Evolutionary conservation across 2,888 invertebrate species (phyloP), one percentile per base, ranked within the genome.

Genomic region (Aphodius sticticus): DNA sequence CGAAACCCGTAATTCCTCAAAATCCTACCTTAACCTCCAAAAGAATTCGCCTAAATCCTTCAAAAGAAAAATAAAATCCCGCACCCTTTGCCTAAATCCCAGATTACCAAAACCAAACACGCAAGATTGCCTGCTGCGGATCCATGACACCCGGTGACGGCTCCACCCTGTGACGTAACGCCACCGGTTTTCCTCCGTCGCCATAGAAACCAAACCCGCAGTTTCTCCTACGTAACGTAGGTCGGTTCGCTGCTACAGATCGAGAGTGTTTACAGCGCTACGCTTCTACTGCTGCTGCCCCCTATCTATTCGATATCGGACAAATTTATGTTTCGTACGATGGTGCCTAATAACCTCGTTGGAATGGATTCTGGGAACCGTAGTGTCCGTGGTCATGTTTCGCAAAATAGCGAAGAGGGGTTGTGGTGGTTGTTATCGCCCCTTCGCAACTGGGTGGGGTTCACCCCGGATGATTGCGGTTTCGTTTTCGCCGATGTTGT

Each of bases 101-200:
- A 12, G 53, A 53, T 53, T 53, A 53, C 53, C 7, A 53, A 53
- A 53, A 9, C 53, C 53, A 53, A 53, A 53, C 53, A 53, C 53
- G 53, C 53, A 12, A 53, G 53, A 53, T 53, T 53, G 7, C 53
- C 7, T 53, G 53, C 9, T 74, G 36, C 37, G 37, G 36, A 35
- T 74, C 74, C 74, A 74, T 74, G 74, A 74, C 74, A 74, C 74
- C 53, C 74, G 9, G 37, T 37, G 71, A 71, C 15, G 71, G 16
- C 35, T 36, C 37, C 74, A 35, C 74, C 74, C 36, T 7, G 35
- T 74, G 74, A 74, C 74, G 36, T 37, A 74, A 36, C 37, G 74
- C 74, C 74, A n/a, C 74, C 74, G 53, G 53, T 5, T 53, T 53
- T 53, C 36, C 37, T 37, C 15, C 74, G 74, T 74, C 35, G 6